Conservation (phyloP, 2,888 invertebrate genomes). For the Entomobrya multifasciata region DNA sequence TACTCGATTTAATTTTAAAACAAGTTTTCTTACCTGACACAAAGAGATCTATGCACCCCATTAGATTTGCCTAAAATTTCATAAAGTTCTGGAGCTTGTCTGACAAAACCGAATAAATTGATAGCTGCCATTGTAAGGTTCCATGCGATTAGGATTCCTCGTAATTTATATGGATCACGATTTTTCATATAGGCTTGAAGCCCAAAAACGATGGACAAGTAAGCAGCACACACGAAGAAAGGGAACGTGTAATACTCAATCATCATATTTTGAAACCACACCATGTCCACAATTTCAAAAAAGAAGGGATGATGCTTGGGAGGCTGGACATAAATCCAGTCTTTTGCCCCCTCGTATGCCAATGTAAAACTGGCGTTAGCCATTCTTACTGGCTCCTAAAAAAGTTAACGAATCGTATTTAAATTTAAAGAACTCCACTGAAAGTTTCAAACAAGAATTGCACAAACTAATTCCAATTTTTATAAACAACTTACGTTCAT, state of each 20-base stretch:
- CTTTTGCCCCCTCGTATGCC: constrained; percentile 70
- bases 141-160: constrained; percentile 56
- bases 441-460: no score
- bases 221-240: constrained; percentile 64
- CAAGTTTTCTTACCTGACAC: constrained; percentile 63
- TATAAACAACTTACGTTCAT: constrained; percentile 33
- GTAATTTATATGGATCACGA: constrained; percentile 57
- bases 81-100: constrained; percentile 70
- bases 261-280: constrained; percentile 76
- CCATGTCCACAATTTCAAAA: constrained; percentile 71
- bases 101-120: constrained; percentile 70
- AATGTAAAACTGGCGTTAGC: constrained; percentile 25
- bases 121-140: constrained; percentile 68
- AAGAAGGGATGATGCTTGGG: constrained; percentile 70
- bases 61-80: constrained; percentile 61
- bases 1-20: not conserved
- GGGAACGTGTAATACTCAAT: constrained; percentile 66
- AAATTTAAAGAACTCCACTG: not conserved
- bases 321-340: constrained; percentile 73
- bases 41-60: constrained; percentile 74
- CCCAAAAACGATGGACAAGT: constrained; percentile 68
- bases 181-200: constrained; percentile 68
- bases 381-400: not conserved
- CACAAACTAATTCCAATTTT: not conserved
- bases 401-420: not conserved